These are phyloP conservation scores for Hypolimnas misippus DNA, from an alignment of 2,888 invertebrate genomes.

Conservation along the genomic window DNA sequence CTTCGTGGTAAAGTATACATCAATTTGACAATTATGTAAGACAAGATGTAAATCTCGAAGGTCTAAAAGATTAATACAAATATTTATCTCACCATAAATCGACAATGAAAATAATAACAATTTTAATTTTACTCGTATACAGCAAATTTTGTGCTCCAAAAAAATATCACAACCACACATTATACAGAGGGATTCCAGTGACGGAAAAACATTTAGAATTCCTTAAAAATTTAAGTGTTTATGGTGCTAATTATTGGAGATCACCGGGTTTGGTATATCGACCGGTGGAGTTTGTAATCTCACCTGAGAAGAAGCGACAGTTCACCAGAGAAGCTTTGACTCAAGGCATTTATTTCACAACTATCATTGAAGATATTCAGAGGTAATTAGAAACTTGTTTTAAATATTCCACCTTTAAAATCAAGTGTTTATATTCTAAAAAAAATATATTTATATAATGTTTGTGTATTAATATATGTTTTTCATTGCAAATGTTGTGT, in stretches of 20 bases:
- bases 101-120: conserved; percentile 17
- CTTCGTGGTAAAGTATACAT: neutral
- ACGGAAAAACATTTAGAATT: conserved; percentile 55
- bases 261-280: conserved; percentile 52
- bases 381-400: conserved; percentile 48
- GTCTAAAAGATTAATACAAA: conserved; percentile 2
- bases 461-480: no score
- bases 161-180: conserved; percentile 60
- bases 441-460: no score
- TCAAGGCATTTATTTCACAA: conserved; percentile 53
- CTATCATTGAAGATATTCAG: conserved; percentile 63
- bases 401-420: no score
- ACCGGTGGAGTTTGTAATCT: conserved; percentile 62
- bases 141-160: conserved; percentile 41
- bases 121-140: conserved; percentile 9
- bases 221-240: conserved; percentile 51
- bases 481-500: no score
- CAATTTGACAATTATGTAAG: neutral
- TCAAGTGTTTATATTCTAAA: no score
- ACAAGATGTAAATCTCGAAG: conserved; percentile 29
- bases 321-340: conserved; percentile 51
- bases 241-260: conserved; percentile 64
- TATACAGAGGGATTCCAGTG: conserved; percentile 61
- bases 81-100: neutral
- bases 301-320: conserved; percentile 49